Evolutionary conservation across 2,113 vertebrate genomes (phyloP), one percentile per base, ranked within the genome.

Genomic region (Lipotes vexillifer): DNA sequence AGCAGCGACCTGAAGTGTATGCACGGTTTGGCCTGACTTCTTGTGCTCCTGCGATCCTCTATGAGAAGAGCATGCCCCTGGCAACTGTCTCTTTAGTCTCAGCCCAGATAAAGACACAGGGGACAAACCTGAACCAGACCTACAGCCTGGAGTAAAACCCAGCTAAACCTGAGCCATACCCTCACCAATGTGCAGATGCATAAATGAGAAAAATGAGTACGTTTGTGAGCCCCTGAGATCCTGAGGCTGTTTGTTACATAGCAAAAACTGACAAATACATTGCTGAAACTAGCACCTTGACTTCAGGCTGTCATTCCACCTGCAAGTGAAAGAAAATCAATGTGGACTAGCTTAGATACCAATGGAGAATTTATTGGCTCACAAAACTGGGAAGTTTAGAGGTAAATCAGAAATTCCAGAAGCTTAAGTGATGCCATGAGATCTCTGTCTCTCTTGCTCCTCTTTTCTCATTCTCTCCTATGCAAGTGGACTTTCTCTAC

Each of bases 221-320:
- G 27, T 23, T 14, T 10, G 2, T 11, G 36, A 85, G 65, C 14
- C 23, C 17, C 6, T 8, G 84, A 36, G 57, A 46, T 21, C 49
- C 36, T 9, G 66, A 21, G 46, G 13, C 61, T 77, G 10, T 44
- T 61, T 36, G 46, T 33, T 59, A 55, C 55, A 5, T 27, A 14
- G 74, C 46, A 57, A 75, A 87, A 61, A 14, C 21, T 6, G 25
- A 46, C 74, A 2, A 5, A 25, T 57, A 29, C 18, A 3, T 71
- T 29, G 11, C 0, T 36, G 52, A 80, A 59, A 17, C 13, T 4
- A 17, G 44, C 33, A 2, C 1, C 12, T 12, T 78, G 36, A n/a
- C 2, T 4, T 11, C 29, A 78, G 69, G 23, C n/a, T n/a, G 41
- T 36, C 41, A 10, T 18, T 66, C 55, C 2, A 1, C 33, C 55